These are phyloP conservation scores for Anisognathus igniventris DNA, from an alignment of 2,797 vertebrate genomes.

Conservation along the genomic window DNA sequence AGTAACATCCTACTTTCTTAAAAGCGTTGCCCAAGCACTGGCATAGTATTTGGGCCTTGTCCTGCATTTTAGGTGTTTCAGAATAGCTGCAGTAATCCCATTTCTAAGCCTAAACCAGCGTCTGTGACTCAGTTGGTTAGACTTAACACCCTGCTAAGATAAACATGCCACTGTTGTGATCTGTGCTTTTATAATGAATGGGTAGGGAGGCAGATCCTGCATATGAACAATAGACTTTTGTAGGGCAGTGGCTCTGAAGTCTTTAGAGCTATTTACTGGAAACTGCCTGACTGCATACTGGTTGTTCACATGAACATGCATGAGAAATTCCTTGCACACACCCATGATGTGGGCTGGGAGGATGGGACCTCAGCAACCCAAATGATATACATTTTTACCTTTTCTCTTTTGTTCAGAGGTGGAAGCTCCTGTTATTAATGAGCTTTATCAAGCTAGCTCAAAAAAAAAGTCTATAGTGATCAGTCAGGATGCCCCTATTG, in stretches of 20 bases:
- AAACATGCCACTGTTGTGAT: slow-evolving; percentile 22
- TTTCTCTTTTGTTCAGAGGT: neutral
- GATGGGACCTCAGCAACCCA: neutral
- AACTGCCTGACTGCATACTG: neutral
- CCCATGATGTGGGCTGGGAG: neutral
- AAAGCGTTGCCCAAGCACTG: neutral
- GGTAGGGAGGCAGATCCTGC: neutral
- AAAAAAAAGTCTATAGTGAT: neutral
- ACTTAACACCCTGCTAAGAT: slow-evolving; percentile 15
- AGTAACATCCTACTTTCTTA: neutral
- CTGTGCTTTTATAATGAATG: slow-evolving; percentile 8
- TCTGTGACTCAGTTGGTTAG: neutral
- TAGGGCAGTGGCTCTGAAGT: neutral
- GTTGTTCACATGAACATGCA: neutral
- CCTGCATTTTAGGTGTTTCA: neutral
- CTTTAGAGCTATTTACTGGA: neutral
- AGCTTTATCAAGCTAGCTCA: neutral
- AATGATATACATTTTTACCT: neutral
- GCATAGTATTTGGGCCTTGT: neutral
- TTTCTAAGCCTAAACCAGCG: neutral
- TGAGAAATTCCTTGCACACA: slow-evolving; percentile 22
- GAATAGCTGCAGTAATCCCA: neutral
- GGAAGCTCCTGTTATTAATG: neutral
- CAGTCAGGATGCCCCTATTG: neutral
- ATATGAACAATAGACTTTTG: slow-evolving; percentile 22